These are phyloP conservation scores for Ptilorrhoa leucosticta DNA, from an alignment of 2,113 vertebrate genomes.

Conservation along the genomic window DNA sequence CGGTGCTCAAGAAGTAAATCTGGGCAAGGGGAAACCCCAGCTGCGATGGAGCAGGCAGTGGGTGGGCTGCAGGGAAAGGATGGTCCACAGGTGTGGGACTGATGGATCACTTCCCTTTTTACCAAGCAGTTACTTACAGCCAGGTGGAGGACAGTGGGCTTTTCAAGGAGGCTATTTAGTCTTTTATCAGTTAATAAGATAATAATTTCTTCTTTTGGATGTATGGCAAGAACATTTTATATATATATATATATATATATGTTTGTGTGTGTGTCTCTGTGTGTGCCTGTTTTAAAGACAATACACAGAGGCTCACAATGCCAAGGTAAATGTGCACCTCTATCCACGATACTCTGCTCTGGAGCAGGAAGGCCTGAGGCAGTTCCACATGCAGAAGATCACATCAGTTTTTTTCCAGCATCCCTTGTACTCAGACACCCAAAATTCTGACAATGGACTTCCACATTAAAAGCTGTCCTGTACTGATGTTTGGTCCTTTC, in stretches of 20 bases:
- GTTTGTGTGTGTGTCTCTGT: neutral
- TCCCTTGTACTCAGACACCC: neutral
- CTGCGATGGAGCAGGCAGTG: neutral
- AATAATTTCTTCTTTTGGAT: neutral
- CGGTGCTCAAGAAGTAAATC: neutral
- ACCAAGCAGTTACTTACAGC: neutral
- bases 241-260: too few relatives aligned
- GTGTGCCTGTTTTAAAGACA: neutral
- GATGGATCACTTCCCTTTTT: neutral
- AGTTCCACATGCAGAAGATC: neutral
- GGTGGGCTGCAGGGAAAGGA: neutral
- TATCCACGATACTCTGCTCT: neutral
- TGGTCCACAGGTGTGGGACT: accelerated
- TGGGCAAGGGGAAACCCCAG: neutral
- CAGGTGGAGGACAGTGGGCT: neutral
- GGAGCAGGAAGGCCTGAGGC: neutral
- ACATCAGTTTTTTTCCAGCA: neutral
- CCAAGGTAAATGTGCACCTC: neutral
- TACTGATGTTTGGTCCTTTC: neutral
- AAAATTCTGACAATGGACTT: neutral
- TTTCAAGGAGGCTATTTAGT: neutral
- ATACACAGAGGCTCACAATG: neutral
- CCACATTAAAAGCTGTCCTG: neutral
- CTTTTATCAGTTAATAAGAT: neutral
- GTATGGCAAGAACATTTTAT: neutral